Base-by-base conservation (phyloP, 2,797 vertebrate species). In the Clamator glandarius region DNA sequence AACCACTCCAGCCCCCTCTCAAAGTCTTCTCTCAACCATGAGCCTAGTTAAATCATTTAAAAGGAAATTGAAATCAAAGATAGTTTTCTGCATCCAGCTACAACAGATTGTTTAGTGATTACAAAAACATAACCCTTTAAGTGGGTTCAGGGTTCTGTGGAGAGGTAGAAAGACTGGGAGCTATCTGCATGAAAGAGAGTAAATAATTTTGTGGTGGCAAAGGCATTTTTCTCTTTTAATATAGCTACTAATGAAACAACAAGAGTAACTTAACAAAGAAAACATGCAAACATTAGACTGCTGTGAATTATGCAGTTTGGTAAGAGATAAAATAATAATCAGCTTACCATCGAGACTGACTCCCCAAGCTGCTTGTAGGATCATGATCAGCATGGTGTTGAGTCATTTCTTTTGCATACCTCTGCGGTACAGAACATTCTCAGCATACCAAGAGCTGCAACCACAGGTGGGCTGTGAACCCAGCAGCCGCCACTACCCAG, bases 251-350 rank as follows among this genome's bases (percentile, higher is more conserved):
- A 92, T 8, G 16, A 88, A 78, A 90, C 12, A 90, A 50, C 55
- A 28, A 48, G 64, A 69, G 41, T 1, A 9, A 61, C 41, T 87
- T 36, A 39, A 87, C 61, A 93, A 86, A 51, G 64, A 88, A 92
- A 93, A 82, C 91, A 90, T 0, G 8, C 72, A 91, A 86, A 91
- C 54, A 66, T 77, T 28, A 67, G 36, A 5, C 70, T 70, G 55
- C 89, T 8, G 26, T 78, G 36, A 95, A 68, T 90, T 91, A 90
- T 68, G 52, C 75, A 62, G 64, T 75, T 94, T 52, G 79, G 82
- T 81, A 84, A 77, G 83, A 95, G 84, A 91, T 88, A 95, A 94
- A 96, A 90, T 39, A 92, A 91, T 50, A 90, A 94, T 80, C 82
- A 58, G 20, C 91, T 94, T 61, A 79, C 92, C 88, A 66, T 93